A percentile compares a stretch with the other conserved stretches of the same genome.
These are phyloP conservation scores for Tetrax tetrax DNA, from an alignment of 2,113 vertebrate genomes.

Conservation along the genomic window DNA sequence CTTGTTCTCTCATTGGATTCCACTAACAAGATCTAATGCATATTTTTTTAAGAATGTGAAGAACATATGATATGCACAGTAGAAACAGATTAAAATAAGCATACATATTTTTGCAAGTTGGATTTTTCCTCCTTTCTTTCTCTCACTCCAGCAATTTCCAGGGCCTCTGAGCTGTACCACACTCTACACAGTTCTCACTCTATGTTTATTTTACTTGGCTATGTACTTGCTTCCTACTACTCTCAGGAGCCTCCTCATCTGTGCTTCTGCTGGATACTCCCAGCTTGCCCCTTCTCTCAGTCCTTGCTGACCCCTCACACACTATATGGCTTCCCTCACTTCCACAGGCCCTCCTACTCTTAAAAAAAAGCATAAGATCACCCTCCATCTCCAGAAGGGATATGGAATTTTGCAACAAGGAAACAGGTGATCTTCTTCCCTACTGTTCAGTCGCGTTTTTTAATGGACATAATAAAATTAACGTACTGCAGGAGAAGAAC, in stretches of 20 bases:
- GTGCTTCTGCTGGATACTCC: not conserved
- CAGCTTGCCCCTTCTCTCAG: not conserved
- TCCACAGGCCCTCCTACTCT: not conserved
- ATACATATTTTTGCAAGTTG: not conserved
- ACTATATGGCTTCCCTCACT: not conserved
- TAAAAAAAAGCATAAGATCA: not conserved
- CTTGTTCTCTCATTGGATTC: not conserved
- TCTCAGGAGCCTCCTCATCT: not conserved
- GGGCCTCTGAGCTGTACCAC: not conserved
- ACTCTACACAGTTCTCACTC: not conserved
- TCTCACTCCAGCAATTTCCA: not conserved
- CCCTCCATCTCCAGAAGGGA: not conserved
- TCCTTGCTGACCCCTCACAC: fast-evolving
- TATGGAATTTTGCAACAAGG: not conserved
- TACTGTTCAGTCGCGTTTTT: not conserved
- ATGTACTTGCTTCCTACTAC: not conserved
- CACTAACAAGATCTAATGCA: not conserved
- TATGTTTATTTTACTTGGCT: constrained; percentile 8
- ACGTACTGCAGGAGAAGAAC: not conserved
- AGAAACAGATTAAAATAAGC: not conserved
- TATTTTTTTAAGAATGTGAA: not conserved
- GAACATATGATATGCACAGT: not conserved
- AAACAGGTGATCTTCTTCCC: not conserved
- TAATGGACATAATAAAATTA: not conserved
- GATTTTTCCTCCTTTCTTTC: not conserved